These are phyloP conservation scores for Hemithea aestivaria DNA, from an alignment of 2,888 invertebrate genomes.

Conservation along the genomic window DNA sequence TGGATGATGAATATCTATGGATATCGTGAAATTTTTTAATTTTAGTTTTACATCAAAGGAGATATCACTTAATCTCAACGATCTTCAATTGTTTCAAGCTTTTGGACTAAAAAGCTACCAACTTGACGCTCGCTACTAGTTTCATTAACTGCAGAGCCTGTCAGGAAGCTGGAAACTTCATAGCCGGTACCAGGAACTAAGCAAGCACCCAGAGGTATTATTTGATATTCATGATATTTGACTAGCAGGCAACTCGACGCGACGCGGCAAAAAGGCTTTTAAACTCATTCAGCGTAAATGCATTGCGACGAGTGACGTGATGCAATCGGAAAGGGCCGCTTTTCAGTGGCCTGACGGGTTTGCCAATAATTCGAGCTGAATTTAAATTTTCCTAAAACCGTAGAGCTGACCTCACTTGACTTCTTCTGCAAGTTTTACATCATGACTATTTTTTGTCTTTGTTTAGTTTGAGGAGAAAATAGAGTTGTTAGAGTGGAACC, in stretches of 20 bases:
- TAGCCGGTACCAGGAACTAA: background rate
- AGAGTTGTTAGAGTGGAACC: too few relatives aligned
- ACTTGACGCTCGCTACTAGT: too few relatives aligned
- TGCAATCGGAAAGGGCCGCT: conserved; percentile 33
- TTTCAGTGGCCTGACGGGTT: conserved; percentile 35
- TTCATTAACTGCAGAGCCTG: too few relatives aligned
- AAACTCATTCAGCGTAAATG: conserved; percentile 18
- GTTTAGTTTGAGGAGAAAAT: background rate
- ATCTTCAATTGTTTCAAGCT: too few relatives aligned
- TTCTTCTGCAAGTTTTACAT: background rate
- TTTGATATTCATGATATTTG: conserved; percentile 12
- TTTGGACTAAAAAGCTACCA: too few relatives aligned
- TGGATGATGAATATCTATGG: too few relatives aligned
- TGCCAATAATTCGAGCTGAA: conserved; percentile 52
- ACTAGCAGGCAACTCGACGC: background rate
- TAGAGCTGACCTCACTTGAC: too few relatives aligned
- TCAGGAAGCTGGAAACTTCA: too few relatives aligned
- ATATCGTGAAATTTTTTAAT: too few relatives aligned
- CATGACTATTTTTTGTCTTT: background rate
- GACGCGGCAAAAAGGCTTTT: conserved; percentile 22
- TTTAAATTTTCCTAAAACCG: conserved; percentile 25
- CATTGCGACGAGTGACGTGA: conserved; percentile 31
- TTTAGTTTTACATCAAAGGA: too few relatives aligned
- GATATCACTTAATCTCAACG: too few relatives aligned
- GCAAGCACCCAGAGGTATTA: too few relatives aligned